Conservation (phyloP, 2,888 invertebrate genomes). For the Agrypnus murinus region DNA sequence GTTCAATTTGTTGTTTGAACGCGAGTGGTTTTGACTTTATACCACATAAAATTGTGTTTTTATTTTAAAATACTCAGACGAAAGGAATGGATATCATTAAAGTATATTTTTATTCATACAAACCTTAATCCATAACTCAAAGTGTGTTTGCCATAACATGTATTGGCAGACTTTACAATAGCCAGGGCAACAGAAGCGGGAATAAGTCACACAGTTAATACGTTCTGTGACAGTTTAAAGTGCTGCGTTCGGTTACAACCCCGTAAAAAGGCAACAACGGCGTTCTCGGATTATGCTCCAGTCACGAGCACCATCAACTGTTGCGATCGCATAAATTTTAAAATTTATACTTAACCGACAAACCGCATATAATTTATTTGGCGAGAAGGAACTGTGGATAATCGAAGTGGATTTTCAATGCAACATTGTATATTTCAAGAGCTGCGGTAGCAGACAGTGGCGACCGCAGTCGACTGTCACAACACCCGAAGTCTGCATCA, state of each 20-base stretch:
- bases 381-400: conserved; percentile 48
- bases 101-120: conserved; percentile 22
- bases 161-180: conserved; percentile 43
- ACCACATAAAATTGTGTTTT: neutral
- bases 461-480: conserved; percentile 42
- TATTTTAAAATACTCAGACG: conserved; percentile 3
- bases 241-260: conserved; percentile 48
- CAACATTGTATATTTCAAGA: conserved; percentile 49
- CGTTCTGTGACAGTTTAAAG: conserved; percentile 51
- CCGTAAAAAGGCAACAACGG: conserved; percentile 50
- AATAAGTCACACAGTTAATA: conserved; percentile 52
- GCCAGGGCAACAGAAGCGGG: conserved; percentile 48
- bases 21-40: neutral
- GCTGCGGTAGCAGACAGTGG: conserved; percentile 46
- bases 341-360: conserved; percentile 51
- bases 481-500: conserved; percentile 18
- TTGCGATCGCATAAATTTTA: conserved; percentile 50
- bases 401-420: conserved; percentile 47
- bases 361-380: conserved; percentile 52
- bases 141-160: conserved; percentile 39
- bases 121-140: conserved; percentile 41
- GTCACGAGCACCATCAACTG: conserved; percentile 51
- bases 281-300: conserved; percentile 49
- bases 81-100: conserved; percentile 20
- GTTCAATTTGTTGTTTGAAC: neutral